A percentile compares a stretch with the other conserved stretches of the same genome.
Conservation (phyloP, 2,888 invertebrate species). For the Stramonita haemastoma region DNA sequence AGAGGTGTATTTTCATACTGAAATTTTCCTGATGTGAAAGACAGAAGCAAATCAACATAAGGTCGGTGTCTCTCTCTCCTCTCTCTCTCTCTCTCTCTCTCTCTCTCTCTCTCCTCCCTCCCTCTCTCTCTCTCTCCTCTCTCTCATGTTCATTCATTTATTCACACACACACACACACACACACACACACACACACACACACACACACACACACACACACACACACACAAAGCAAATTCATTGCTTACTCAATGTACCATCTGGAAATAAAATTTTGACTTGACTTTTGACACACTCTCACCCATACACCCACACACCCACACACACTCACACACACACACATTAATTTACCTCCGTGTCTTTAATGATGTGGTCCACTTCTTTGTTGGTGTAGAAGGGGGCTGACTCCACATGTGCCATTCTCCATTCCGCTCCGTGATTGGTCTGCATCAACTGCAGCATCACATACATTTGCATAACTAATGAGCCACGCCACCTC, state of each 20-base stretch:
- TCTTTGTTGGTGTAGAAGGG: constrained; percentile 98
- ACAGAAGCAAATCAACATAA: too few species aligned
- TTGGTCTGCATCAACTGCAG: constrained; percentile 82
- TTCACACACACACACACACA: neutral
- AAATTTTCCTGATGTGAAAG: too few species aligned
- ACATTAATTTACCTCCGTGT: constrained; percentile 85
- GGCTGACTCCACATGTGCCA: constrained; percentile 93
- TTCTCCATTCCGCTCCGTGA: constrained; percentile 93
- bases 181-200: constrained; percentile 6
- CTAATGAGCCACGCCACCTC: too few species aligned
- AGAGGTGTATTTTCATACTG: too few species aligned
- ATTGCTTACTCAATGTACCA: too few species aligned
- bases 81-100: too few species aligned
- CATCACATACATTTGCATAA: neutral
- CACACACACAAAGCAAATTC: neutral
- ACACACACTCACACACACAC: neutral
- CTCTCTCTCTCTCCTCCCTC: too few species aligned
- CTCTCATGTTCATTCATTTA: neutral
- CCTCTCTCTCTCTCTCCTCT: neutral
- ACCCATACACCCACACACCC: neutral
- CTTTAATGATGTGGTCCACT: constrained; percentile 95
- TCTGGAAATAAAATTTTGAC: too few species aligned
- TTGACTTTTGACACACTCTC: too few species aligned
- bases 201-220: neutral
- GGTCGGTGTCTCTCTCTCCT: too few species aligned